Evolutionary conservation across 2,113 vertebrate species (phyloP), one percentile per base, ranked within the genome.

Genomic region (Calcarius ornatus): DNA sequence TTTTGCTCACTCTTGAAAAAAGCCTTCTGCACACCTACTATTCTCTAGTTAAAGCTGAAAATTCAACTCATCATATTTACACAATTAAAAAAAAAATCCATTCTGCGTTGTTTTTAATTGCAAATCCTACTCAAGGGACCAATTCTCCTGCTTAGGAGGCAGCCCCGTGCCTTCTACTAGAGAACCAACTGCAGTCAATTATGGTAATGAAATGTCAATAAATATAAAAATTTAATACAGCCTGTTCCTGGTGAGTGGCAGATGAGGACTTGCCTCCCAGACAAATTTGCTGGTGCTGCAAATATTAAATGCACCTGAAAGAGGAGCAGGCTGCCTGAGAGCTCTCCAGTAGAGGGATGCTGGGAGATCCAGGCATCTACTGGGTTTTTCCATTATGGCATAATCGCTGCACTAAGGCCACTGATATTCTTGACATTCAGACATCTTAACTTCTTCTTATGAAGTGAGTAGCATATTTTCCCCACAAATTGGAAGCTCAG

Each of bases 171-270:
- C 98, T 98, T 98, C 98, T 98, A 98, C 98, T 97, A 97, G 96
- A 98, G 98, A 98, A 97, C 98, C 98, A 96, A 98, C 98, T 96
- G 97, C 98, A 99, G 99, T 99, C 99, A 99, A 99, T 99, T 99
- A 99, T 99, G 99, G 98, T 99, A 99, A 99, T 99, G 99, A 99
- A 99, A 99, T 99, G 99, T 99, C 99, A 99, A 99, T 99, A 99
- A 99, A 99, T 99, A 99, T 99, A 99, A 99, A 99, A 99, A 99
- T 99, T 99, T 99, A 98, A 99, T 99, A 99, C 97, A 98, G 98
- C 97, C 98, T 98, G 98, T 98, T 99, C 98, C 97, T 97, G 97
- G 97, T 99, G 99, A 99, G 98, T 99, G 99, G 99, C 99, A 99
- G 99, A 98, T 98, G 98, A 99, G 98, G 98, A 98, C 99, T 98